A percentile compares a stretch with the other conserved stretches of the same genome.
Conservation (phyloP, 1,140 invertebrate genomes). For the Wasmannia auropunctata region DNA sequence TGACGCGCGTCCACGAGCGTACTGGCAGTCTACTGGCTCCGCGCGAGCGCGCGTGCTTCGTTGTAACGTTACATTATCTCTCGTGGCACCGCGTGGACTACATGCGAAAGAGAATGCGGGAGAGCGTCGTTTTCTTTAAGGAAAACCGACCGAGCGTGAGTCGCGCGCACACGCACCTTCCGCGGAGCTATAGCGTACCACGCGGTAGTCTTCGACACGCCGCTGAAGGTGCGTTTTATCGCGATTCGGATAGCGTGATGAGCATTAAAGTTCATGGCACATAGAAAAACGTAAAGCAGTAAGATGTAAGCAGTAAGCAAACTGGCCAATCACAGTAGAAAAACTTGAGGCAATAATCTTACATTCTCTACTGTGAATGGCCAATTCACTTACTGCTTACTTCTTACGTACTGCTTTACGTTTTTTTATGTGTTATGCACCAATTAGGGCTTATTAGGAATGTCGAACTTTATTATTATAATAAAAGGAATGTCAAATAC, state of each 20-base stretch:
- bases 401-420: no score
- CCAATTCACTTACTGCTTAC: no score
- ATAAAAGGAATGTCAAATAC: no score
- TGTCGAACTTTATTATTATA: neutral
- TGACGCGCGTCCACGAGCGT: slow-evolving; percentile 62
- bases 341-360: no score
- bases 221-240: slow-evolving; percentile 1
- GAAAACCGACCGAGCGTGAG: neutral
- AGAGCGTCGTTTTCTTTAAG: slow-evolving; percentile 67
- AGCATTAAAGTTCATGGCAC: no score
- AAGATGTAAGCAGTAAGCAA: no score
- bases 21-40: slow-evolving; percentile 69
- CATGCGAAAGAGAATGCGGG: slow-evolving; percentile 67
- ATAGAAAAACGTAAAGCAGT: no score
- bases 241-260: neutral
- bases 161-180: neutral
- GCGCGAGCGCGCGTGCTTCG: slow-evolving; percentile 28
- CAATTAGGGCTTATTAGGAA: no score
- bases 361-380: no score
- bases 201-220: slow-evolving; percentile 11
- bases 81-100: slow-evolving; percentile 60
- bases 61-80: slow-evolving; percentile 76
- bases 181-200: slow-evolving; percentile 35
- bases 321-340: no score
- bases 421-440: no score